Evolutionary conservation across 2,888 invertebrate genomes (phyloP).

Genomic region (Tachystola acroxantha): DNA sequence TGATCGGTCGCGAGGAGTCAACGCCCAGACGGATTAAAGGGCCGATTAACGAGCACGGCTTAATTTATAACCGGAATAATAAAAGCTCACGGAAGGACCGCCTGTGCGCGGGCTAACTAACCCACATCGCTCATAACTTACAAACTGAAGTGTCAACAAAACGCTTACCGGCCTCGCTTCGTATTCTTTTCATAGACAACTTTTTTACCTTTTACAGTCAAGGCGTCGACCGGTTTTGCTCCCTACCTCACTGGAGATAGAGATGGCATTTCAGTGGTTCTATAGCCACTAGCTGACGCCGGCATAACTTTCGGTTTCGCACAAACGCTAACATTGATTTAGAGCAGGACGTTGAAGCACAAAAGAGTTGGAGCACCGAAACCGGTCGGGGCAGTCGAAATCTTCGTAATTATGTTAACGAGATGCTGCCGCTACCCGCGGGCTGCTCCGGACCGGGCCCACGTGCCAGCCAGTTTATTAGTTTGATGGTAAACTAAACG

Average conservation of each 20-base stretch:
- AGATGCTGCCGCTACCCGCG: constrained; percentile 23
- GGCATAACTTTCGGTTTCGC: constrained; percentile 78
- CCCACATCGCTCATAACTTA: constrained; percentile 40
- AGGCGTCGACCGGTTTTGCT: constrained; percentile 19
- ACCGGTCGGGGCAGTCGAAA: constrained; percentile 59
- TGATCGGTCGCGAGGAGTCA: constrained; percentile 52
- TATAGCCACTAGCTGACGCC: constrained; percentile 41
- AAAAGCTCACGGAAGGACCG: constrained; percentile 58
- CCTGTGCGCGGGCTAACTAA: constrained; percentile 27
- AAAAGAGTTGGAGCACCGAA: constrained; percentile 39
- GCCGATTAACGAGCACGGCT: constrained; percentile 68
- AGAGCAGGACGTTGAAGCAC: constrained; percentile 45
- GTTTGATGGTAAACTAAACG: constrained; percentile 41
- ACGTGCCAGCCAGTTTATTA: constrained; percentile 41
- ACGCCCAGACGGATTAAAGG: constrained; percentile 75
- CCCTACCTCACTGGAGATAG: constrained; percentile 20
- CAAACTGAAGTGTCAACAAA: constrained; percentile 54
- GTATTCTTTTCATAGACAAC: constrained; percentile 16
- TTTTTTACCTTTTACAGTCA: constrained; percentile 21
- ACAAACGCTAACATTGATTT: constrained; percentile 52
- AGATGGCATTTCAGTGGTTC: constrained; percentile 36
- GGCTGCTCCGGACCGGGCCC: constrained; percentile 22
- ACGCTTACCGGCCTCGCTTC: constrained; percentile 20
- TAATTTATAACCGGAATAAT: constrained; percentile 74
- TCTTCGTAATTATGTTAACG: constrained; percentile 65